A percentile compares a stretch with the other conserved stretches of the same genome.
Conservation (phyloP, 1,140 invertebrate genomes). For the Hestina assimilis region DNA sequence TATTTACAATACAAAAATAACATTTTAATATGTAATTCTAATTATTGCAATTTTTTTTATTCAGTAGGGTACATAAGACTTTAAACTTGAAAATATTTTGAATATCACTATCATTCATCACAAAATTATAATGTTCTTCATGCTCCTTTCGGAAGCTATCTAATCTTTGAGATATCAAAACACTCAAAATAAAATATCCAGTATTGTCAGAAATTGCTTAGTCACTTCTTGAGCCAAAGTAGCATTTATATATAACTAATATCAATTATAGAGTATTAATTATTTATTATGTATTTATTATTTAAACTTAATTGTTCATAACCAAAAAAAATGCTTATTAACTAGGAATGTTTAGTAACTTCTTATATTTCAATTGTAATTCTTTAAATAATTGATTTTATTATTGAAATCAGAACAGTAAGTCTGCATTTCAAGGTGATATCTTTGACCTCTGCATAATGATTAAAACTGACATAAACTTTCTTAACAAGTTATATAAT, state of each 20-base stretch:
- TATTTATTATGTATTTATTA: neutral
- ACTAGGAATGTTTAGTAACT: neutral
- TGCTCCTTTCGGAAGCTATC: too few relatives aligned
- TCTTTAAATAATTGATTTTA: neutral
- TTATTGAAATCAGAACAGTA: conserved; percentile 10
- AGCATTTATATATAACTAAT: neutral
- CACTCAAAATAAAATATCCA: too few relatives aligned
- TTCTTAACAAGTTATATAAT: conserved; percentile 10
- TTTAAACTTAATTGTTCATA: neutral
- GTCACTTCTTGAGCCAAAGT: neutral
- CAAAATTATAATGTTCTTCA: too few relatives aligned
- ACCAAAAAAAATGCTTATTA: neutral
- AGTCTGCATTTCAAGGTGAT: conserved; percentile 43
- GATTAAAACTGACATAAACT: conserved; percentile 21
- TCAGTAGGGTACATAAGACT: too few relatives aligned
- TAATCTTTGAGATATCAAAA: neutral
- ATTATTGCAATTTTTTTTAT: too few relatives aligned
- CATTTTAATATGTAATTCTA: too few relatives aligned
- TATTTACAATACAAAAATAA: too few relatives aligned
- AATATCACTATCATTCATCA: too few relatives aligned
- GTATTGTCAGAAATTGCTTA: conserved; percentile 10
- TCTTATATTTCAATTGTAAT: neutral
- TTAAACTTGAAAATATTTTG: too few relatives aligned
- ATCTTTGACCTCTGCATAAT: conserved; percentile 45
- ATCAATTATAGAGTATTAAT: neutral